Base-by-base conservation (phyloP, 2,888 invertebrate genomes). In the Ormyrus nitidulus region DNA sequence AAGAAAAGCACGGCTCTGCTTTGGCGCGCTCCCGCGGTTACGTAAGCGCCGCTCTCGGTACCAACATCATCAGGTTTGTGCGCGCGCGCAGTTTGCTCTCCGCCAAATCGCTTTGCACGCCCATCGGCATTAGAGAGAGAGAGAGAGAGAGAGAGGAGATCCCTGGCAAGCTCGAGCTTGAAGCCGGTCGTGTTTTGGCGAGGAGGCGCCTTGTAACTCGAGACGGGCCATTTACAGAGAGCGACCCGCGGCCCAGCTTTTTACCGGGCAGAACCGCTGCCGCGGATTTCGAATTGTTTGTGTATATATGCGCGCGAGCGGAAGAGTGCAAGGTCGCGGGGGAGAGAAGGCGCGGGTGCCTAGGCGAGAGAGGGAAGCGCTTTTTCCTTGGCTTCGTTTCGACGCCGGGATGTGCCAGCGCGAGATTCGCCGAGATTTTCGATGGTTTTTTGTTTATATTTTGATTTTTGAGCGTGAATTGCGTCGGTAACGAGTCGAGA, bases 21-120 rank as follows among this genome's bases (percentile, higher is more conserved):
- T 34, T 34, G 34, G 34, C 34, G 34, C 34, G 34, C 34, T 34
- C 34, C 34, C 34, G 34, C 11, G 49, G 51, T 64, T 65, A 65
- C 74, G 58, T 56, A 49, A 65, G 54, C 51, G 56, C 6, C 7
- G 9, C 7, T 19, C 49, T 6, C n/a, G 58, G 85, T 34, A 34
- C 34, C 34, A 34, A 34, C 34, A 34, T 34, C 34, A 34, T 34
- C 34, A 34, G 34, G 34, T 34, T 34, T 34, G 34, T 34, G 34
- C 34, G 34, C 34, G 34, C 34, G 34, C 34, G 34, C 34, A 34
- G 34, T 34, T 34, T 34, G 34, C 34, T 34, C 34, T 34, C 2
- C 34, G 88, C 87, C 88, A 87, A 89, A 88, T 86, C 85, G 86
- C 88, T 89, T 88, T 86, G 87, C 88, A 34, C 34, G 87, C 86